A percentile compares a stretch with the other conserved stretches of the same genome.
phyloP scores from a whole-genome alignment of 2,888 invertebrate species.

The Polyploca ridens region DNA sequence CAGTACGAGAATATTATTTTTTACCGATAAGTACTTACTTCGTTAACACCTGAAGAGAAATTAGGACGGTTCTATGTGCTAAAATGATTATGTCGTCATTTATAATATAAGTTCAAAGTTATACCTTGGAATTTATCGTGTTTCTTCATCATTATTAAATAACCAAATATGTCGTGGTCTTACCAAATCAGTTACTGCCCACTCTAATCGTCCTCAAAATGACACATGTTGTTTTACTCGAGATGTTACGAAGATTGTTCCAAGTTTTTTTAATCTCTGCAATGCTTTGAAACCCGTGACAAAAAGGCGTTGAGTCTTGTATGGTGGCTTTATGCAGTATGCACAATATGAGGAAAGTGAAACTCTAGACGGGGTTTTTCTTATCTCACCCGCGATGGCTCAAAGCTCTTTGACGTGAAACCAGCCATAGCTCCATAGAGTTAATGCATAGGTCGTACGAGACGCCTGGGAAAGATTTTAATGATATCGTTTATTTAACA shows the following conservation, averaged over 20 bases:
- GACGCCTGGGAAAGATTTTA: slow-evolving; percentile 61
- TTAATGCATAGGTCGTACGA: slow-evolving; percentile 36
- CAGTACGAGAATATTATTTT: not conserved
- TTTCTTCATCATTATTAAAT: slow-evolving; percentile 42
- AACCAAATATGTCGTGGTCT: slow-evolving; percentile 40
- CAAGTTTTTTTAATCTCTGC: slow-evolving; percentile 15
- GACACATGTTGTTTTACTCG: not conserved
- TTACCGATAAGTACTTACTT: no score
- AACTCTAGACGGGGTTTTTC: slow-evolving; percentile 64
- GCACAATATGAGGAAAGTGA: slow-evolving; percentile 66
- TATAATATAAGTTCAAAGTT: slow-evolving; percentile 41
- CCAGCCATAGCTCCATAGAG: slow-evolving; percentile 34
- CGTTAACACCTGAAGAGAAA: no score
- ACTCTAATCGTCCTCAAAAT: slow-evolving; percentile 13
- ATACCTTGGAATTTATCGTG: slow-evolving; percentile 48
- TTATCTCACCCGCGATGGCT: slow-evolving; percentile 43
- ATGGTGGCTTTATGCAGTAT: slow-evolving; percentile 48
- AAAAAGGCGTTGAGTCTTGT: slow-evolving; percentile 50
- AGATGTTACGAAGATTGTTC: not conserved
- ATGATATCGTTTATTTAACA: slow-evolving; percentile 47
- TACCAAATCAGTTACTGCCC: slow-evolving; percentile 38
- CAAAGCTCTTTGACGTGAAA: slow-evolving; percentile 47
- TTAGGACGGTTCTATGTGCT: no score
- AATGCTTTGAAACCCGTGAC: slow-evolving; percentile 20
- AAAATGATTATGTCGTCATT: slow-evolving; percentile 14